phyloP scores from a whole-genome alignment of 2,113 vertebrate species.

The Gadus macrocephalus region DNA sequence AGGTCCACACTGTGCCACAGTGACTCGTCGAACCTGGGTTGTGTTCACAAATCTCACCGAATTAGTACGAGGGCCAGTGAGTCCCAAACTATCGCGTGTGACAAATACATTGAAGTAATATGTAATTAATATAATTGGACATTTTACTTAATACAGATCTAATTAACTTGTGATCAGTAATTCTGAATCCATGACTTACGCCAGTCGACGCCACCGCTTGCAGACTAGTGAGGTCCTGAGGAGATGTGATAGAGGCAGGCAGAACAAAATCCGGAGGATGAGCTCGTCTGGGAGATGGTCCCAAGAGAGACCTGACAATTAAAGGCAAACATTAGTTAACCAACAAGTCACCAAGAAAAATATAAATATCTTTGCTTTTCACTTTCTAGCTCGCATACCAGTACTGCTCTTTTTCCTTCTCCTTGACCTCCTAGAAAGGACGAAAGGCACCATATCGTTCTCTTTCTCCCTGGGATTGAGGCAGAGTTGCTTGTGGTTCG shows the following conservation, averaged over 20 bases:
- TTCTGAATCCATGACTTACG: slow-evolving; percentile 71
- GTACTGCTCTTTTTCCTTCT: slow-evolving; percentile 62
- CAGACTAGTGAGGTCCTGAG: slow-evolving; percentile 74
- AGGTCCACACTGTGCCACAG: slow-evolving; percentile 90
- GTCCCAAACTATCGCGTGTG: neutral
- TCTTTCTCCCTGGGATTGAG: slow-evolving; percentile 65
- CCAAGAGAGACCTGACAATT: slow-evolving; percentile 76
- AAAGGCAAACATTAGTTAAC: neutral
- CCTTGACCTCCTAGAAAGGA: slow-evolving; percentile 72
- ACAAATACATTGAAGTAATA: too few species aligned
- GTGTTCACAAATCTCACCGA: slow-evolving; percentile 5
- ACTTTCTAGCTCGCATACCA: neutral
- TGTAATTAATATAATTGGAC: too few species aligned
- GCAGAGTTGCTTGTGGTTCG: slow-evolving; percentile 69
- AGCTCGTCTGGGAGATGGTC: slow-evolving; percentile 88
- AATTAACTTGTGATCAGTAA: too few species aligned
- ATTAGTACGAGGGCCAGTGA: neutral
- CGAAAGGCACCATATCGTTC: slow-evolving; percentile 71
- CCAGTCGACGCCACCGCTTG: slow-evolving; percentile 82
- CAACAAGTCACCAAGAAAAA: neutral
- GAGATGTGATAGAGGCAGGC: slow-evolving; percentile 80
- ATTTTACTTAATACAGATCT: too few species aligned
- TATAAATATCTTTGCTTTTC: neutral
- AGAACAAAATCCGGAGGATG: slow-evolving; percentile 79
- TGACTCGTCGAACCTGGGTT: slow-evolving; percentile 84